Evolutionary conservation across 1,140 invertebrate species (phyloP), one percentile per base, ranked within the genome.

Genomic region (Apolygus lucorum): DNA sequence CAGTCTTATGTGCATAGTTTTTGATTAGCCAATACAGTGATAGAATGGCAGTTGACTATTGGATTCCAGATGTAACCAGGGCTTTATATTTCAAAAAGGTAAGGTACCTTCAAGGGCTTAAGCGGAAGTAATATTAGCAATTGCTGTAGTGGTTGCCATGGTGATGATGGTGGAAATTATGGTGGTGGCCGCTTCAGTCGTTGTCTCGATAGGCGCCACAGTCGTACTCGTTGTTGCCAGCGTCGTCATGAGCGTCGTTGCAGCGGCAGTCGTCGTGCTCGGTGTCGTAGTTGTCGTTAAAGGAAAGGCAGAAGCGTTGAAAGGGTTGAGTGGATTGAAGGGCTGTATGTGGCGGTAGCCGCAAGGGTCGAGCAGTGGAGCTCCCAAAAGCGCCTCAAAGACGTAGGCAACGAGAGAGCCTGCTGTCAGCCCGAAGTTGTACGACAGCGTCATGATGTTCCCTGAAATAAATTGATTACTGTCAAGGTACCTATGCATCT

Each of bases 381-480:
- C 81, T 0, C 89, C 89, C 27, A 93, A 78, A 76, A 88, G 84
- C 1, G 85, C 84, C 74, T 94, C 86, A 67, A 95, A 80, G 13
- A 92, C 80, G 75, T 95, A 96, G 0, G 92, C 91, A 54, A 91
- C 84, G 1, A 91, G 78, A 0, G 91, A 91, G 1, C 93, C 93
- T 1, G 87, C 84, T 0, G 91, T 89, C 27, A 95, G 80, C 1
- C 93, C 92, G 52, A 91, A 84, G 75, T 89, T 93, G 76, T 96
- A 96, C 0, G 90, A 91, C 0, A 95, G 76, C 0, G 92, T 95
- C 92, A 96, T 96, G 74, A 95, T 92, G 74, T 96, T 95, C 67
- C 92, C 92, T 87, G 66, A 80, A 78, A 73, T 68, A 74, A 68
- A 59, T 17, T 59, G 11, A 59, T 11, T 11, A 11, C 22, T 59